These are phyloP conservation scores for Grantiella picta DNA, from an alignment of 2,113 vertebrate genomes.

Conservation along the genomic window DNA sequence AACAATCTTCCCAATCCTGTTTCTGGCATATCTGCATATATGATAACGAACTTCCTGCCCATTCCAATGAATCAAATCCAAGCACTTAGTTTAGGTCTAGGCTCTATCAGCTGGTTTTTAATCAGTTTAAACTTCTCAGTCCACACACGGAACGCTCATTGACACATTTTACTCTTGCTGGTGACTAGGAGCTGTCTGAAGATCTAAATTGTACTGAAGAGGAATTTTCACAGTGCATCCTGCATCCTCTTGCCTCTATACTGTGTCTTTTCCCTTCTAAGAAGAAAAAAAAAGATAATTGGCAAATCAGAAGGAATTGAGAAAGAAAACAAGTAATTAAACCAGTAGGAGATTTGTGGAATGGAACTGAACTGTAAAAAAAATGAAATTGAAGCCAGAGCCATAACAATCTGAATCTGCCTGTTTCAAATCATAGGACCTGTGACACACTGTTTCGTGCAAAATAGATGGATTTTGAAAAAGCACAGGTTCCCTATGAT, in stretches of 20 bases:
- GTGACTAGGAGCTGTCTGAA: not conserved
- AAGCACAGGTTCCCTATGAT: not conserved
- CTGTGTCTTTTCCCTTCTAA: not conserved
- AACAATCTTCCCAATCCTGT: not conserved
- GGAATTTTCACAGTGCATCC: not conserved
- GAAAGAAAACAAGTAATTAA: not conserved
- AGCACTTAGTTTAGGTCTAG: not conserved
- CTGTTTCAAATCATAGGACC: not conserved
- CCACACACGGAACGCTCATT: not conserved
- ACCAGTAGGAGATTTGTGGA: not conserved
- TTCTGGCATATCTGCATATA: not conserved
- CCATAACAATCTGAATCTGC: not conserved
- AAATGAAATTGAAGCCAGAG: not conserved
- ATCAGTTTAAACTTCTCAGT: not conserved
- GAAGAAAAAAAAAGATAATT: not conserved
- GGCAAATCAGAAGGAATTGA: not conserved
- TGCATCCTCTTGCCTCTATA: not conserved
- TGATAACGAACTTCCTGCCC: not conserved
- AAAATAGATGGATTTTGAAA: not conserved
- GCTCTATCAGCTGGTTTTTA: not conserved
- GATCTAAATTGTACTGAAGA: not conserved
- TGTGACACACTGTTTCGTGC: not conserved
- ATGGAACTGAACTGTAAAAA: not conserved
- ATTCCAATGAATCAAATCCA: not conserved
- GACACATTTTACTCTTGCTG: not conserved